Evolutionary conservation across 1,140 invertebrate genomes (phyloP).

Genomic region (Cyclina sinensis): DNA sequence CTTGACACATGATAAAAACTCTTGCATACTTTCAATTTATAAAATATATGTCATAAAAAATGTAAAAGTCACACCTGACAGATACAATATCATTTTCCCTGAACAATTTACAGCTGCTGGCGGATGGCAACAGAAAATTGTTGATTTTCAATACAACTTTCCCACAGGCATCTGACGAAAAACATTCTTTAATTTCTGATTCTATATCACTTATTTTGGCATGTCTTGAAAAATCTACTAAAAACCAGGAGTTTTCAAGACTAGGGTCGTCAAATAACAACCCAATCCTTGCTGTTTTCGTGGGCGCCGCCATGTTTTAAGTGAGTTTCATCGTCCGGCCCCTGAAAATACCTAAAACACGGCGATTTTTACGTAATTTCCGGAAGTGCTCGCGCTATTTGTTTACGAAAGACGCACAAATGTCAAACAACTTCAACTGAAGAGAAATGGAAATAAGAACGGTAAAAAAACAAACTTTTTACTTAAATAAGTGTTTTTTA

Average conservation of each 20-base stretch:
- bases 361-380: too few species aligned
- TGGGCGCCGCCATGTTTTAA: constrained; percentile 58
- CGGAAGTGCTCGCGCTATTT: too few species aligned
- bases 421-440: too few species aligned
- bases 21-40: too few species aligned
- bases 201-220: not conserved
- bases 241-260: constrained; percentile 41
- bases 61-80: constrained; percentile 27
- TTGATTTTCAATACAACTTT: constrained; percentile 4
- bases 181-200: constrained; percentile 13
- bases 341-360: too few species aligned
- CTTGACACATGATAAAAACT: too few species aligned
- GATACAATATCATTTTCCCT: constrained; percentile 43
- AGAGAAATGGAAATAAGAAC: too few species aligned
- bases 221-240: constrained; percentile 37
- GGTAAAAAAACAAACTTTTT: too few species aligned
- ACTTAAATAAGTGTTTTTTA: too few species aligned
- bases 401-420: too few species aligned
- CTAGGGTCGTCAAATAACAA: constrained; percentile 4
- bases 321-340: too few species aligned
- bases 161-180: not conserved
- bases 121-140: constrained; percentile 29
- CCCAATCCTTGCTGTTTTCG: constrained; percentile 20
- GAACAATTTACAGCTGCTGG: not conserved
- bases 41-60: too few species aligned